Percentiles rank a stretch among this genome's conserved stretches.
phyloP scores from a whole-genome alignment of 1,140 invertebrate genomes.

The Rhopalosiphum padi region DNA sequence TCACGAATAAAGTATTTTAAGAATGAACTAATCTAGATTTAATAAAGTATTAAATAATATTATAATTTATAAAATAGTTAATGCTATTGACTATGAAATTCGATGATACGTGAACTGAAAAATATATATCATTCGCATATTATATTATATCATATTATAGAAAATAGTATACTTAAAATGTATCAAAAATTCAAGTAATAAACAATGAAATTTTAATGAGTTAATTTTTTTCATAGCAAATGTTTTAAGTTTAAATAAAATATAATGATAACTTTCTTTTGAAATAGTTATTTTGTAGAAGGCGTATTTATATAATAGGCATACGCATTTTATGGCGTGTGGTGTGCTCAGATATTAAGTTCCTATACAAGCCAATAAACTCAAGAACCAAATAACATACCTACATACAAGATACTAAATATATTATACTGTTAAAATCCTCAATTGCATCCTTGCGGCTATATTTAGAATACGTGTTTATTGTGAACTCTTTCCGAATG shows the following conservation, averaged over 20 bases:
- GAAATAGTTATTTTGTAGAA: background rate
- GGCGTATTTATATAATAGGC: background rate
- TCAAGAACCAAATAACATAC: background rate
- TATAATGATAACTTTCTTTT: background rate
- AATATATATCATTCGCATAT: background rate
- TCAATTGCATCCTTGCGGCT: background rate
- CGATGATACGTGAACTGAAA: background rate
- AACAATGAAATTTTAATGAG: background rate
- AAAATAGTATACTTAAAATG: background rate
- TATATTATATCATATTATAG: background rate
- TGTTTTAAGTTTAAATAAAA: background rate
- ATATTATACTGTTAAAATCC: background rate
- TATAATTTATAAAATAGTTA: background rate
- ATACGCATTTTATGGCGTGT: background rate
- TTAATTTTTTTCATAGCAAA: background rate
- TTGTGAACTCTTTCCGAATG: background rate
- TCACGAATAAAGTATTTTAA: background rate
- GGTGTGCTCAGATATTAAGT: background rate
- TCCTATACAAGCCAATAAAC: background rate
- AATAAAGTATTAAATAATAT: background rate
- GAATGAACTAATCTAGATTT: background rate
- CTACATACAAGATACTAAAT: background rate
- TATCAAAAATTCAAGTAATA: background rate
- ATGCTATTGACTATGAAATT: background rate
- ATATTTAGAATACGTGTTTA: slow-evolving; percentile 38